Conservation (phyloP, 2,888 invertebrate genomes). For the Atethmia centrago region DNA sequence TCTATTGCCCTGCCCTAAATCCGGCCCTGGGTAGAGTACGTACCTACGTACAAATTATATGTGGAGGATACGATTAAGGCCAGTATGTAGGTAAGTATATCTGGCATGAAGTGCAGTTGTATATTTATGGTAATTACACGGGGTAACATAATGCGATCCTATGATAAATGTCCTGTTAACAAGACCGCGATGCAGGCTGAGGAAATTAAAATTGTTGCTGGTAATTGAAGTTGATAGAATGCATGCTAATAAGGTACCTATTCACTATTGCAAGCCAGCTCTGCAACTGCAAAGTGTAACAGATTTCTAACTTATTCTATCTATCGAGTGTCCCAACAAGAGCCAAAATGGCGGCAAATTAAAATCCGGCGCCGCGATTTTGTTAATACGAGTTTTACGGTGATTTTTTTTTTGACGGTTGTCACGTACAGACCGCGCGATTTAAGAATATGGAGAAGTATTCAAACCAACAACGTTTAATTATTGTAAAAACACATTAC, state of each 20-base stretch:
- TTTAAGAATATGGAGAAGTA: too few species aligned
- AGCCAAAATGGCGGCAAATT: too few species aligned
- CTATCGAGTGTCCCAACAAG: too few species aligned
- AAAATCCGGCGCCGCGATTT: too few species aligned
- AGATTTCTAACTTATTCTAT: neutral
- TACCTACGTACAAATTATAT: slow-evolving; percentile 51
- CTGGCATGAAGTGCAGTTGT: slow-evolving; percentile 43
- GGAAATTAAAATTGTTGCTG: slow-evolving; percentile 50
- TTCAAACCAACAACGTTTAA: too few species aligned
- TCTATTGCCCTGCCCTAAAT: too few species aligned
- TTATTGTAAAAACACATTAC: too few species aligned
- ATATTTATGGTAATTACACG: slow-evolving; percentile 60
- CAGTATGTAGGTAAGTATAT: slow-evolving; percentile 31
- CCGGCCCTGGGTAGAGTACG: too few species aligned
- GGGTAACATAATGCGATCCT: slow-evolving; percentile 44
- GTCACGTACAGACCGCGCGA: too few species aligned
- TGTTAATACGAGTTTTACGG: too few species aligned
- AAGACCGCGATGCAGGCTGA: slow-evolving; percentile 39
- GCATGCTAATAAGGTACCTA: slow-evolving; percentile 19
- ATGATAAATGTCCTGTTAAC: slow-evolving; percentile 64
- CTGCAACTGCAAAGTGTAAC: slow-evolving; percentile 7
- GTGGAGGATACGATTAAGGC: slow-evolving; percentile 48
- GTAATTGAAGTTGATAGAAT: slow-evolving; percentile 46
- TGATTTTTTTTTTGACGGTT: too few species aligned
- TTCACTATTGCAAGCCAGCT: neutral